phyloP scores from a whole-genome alignment of 2,113 vertebrate genomes.

The Pagrus major region DNA sequence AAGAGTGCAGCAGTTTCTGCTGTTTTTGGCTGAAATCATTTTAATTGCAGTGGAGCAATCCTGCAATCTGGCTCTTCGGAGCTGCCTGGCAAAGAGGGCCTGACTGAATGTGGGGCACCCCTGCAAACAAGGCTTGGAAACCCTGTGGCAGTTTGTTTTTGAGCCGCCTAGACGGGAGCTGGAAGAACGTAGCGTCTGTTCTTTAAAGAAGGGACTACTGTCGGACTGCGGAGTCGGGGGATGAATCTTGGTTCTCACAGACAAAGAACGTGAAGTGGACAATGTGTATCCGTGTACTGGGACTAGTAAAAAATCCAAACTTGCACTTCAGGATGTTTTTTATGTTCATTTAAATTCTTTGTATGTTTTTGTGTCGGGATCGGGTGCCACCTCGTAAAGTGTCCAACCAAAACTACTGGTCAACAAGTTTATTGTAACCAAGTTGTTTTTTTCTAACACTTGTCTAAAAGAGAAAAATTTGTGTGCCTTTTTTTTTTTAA shows the following conservation, averaged over 20 bases:
- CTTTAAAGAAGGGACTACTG: constrained; percentile 55
- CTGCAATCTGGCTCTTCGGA: constrained; percentile 77
- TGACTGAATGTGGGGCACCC: constrained; percentile 64
- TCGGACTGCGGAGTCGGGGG: constrained; percentile 32
- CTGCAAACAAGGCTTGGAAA: constrained; percentile 60
- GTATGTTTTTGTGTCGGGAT: constrained; percentile 39
- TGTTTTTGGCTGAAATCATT: constrained; percentile 53
- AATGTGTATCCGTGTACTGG: constrained; percentile 41
- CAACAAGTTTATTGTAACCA: constrained; percentile 78
- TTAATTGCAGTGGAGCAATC: constrained; percentile 83
- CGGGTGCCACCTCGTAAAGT: constrained; percentile 70
- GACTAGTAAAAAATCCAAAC: constrained; percentile 59
- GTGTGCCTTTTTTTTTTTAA: constrained; percentile 93
- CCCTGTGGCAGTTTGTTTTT: constrained; percentile 68
- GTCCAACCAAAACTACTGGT: constrained; percentile 84
- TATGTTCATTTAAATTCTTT: constrained; percentile 53
- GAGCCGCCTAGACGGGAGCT: constrained; percentile 41
- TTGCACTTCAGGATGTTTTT: constrained; percentile 77
- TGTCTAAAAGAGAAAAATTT: constrained; percentile 84
- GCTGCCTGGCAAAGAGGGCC: constrained; percentile 68
- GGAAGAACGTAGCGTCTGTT: constrained; percentile 43
- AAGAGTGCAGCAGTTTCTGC: constrained; percentile 31
- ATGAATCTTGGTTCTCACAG: constrained; percentile 31
- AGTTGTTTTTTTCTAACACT: constrained; percentile 80
- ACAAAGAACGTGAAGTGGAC: constrained; percentile 32